Base-by-base conservation (phyloP, 2,888 invertebrate genomes). In the Microctonus brassicae region DNA sequence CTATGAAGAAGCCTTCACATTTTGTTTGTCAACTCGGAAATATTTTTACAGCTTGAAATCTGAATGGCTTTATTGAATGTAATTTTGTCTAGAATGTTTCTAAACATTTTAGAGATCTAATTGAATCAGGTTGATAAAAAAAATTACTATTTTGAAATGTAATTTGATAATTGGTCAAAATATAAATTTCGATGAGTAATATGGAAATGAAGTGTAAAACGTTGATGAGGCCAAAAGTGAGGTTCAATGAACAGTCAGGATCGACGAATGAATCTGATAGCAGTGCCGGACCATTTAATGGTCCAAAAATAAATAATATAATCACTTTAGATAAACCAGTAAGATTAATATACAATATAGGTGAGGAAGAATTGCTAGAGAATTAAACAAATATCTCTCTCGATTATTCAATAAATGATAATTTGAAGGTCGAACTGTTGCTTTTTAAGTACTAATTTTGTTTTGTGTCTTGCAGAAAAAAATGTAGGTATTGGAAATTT, bases 141-240 rank as follows among this genome's bases (percentile, higher is more conserved):
- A n/a, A n/a, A n/a, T n/a, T n/a, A n/a, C n/a, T n/a, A n/a, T n/a
- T n/a, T n/a, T n/a, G n/a, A n/a, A n/a, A n/a, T n/a, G n/a, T 29
- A 29, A 29, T 5, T 29, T 5, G 7, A 29, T 7, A 29, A 7
- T 29, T 3, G 3, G 7, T 29, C 29, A 7, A 29, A 29, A 29
- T 29, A 29, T 29, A 29, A 29, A 29, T 29, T n/a, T n/a, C n/a
- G 7, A 29, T 29, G 7, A 29, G 3, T 5, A 20, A 20, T 11
- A 69, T 69, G 69, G 24, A 63, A 6, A 33, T 57, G 10, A 2
- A 17, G 1, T 52, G 53, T 55, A 53, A 66, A 22, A 47, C 64
- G n/a, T 13, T 65, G 22, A n/a, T 64, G 2, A 52, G 65, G 34
- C 84, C 83, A 7, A 83, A 81, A 74, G 83, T 83, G 58, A 75